Evolutionary conservation across 2,113 vertebrate species (phyloP).

Genomic region (Erythrocercus mccallii): DNA sequence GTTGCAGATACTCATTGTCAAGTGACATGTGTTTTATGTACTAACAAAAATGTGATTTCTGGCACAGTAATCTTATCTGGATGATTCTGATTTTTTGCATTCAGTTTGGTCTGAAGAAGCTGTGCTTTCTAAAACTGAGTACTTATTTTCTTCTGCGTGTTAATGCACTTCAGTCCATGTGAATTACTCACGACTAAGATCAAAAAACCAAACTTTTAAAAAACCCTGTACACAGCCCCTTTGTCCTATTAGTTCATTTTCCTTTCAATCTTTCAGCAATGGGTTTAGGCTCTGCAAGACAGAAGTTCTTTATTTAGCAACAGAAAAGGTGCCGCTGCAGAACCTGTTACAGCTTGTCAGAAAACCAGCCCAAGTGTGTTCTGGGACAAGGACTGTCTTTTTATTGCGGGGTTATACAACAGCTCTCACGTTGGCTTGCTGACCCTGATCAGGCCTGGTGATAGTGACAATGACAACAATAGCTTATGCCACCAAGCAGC

Average conservation of each 20-base stretch:
- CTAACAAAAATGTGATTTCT: slow-evolving; percentile 57
- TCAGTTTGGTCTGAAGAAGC: not conserved
- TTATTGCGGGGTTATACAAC: slow-evolving; percentile 12
- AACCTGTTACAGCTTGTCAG: slow-evolving; percentile 63
- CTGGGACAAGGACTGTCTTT: slow-evolving; percentile 43
- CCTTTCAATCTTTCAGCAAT: slow-evolving; percentile 52
- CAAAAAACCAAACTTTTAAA: not conserved
- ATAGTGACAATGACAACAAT: not conserved
- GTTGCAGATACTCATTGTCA: slow-evolving; percentile 38
- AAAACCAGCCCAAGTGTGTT: slow-evolving; percentile 29
- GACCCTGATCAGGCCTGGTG: not conserved
- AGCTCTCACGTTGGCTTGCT: not conserved
- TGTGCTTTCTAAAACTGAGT: not conserved
- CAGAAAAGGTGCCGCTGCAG: slow-evolving; percentile 49
- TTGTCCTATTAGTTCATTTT: slow-evolving; percentile 29
- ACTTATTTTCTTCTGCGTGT: not conserved
- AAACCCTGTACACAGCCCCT: accelerated
- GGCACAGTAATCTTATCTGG: not conserved
- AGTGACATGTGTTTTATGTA: slow-evolving; percentile 49
- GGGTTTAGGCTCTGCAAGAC: slow-evolving; percentile 46
- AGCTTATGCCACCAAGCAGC: not conserved
- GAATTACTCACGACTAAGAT: not conserved
- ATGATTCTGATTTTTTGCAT: not conserved
- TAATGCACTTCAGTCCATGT: not conserved
- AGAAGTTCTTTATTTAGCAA: slow-evolving; percentile 62